Percentiles rank a stretch among this genome's conserved stretches.
Conservation (phyloP, 2,888 invertebrate genomes). For the Conus canariensis region DNA sequence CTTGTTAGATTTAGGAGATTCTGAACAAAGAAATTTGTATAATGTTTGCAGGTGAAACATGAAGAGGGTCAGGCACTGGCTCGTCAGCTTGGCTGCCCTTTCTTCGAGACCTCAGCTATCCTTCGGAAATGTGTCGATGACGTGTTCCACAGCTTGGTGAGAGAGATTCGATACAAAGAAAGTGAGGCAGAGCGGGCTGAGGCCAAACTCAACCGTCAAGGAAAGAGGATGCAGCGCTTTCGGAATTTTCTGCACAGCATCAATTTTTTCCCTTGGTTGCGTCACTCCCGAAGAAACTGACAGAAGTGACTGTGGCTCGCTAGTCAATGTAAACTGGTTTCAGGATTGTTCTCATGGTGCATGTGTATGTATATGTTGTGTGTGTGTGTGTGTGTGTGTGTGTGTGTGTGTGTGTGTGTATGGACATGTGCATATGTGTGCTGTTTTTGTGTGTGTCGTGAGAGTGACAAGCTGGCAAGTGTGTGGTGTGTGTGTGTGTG, state of each 20-base stretch:
- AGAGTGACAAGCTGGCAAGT: too few species aligned
- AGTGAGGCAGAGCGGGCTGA: conserved; percentile 54
- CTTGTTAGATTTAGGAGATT: too few species aligned
- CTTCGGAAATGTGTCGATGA: conserved; percentile 93
- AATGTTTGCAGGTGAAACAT: conserved; percentile 84
- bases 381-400: neutral
- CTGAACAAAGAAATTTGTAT: too few species aligned
- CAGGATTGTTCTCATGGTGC: neutral
- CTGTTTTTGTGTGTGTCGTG: neutral
- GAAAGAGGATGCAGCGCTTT: conserved; percentile 58
- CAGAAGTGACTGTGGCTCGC: neutral
- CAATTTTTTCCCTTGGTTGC: conserved; percentile 54
- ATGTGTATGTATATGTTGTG: conserved; percentile 27
- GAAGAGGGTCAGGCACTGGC: conserved; percentile 92
- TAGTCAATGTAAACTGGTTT: neutral
- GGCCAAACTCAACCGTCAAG: conserved; percentile 60
- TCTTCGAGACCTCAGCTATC: conserved; percentile 94
- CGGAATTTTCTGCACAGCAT: conserved; percentile 55
- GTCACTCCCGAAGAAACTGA: conserved; percentile 34
- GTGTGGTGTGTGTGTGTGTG: too few species aligned
- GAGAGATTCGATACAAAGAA: conserved; percentile 86
- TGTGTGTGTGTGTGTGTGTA: conserved; percentile 16
- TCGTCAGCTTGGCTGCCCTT: conserved; percentile 91
- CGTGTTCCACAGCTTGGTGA: conserved; percentile 92
- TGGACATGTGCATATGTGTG: neutral